A percentile compares a stretch with the other conserved stretches of the same genome.
Conservation (phyloP, 2,888 invertebrate species). For the Amphimallon solstitiale region DNA sequence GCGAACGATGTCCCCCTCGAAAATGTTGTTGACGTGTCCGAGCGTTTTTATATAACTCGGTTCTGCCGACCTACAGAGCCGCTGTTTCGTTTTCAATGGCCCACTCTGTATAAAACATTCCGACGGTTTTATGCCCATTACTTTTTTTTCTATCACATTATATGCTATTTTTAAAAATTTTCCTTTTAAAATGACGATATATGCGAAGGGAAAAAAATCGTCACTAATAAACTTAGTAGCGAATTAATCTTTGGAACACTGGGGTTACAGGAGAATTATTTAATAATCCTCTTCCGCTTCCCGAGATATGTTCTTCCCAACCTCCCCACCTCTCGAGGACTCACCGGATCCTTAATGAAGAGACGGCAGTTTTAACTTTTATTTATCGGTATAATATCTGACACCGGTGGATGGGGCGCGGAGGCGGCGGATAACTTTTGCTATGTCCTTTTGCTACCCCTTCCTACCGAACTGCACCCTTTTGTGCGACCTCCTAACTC, state of each 20-base stretch:
- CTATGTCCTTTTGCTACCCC: constrained; percentile 31
- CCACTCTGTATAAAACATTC: too few relatives aligned
- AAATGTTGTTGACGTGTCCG: too few relatives aligned
- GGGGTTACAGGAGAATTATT: constrained; percentile 19
- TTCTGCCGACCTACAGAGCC: too few relatives aligned
- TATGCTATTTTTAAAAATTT: too few relatives aligned
- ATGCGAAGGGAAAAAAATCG: too few relatives aligned
- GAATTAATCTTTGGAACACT: constrained; percentile 27
- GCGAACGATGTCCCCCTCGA: too few relatives aligned
- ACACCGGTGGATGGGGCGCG: constrained; percentile 19
- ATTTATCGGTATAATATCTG: constrained; percentile 50
- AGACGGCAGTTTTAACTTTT: constrained; percentile 41
- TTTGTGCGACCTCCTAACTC: background rate
- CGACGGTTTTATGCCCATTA: too few relatives aligned
- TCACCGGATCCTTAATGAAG: constrained; percentile 33
- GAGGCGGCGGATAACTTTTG: constrained; percentile 42
- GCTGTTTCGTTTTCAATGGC: too few relatives aligned
- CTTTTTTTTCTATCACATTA: too few relatives aligned
- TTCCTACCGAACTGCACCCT: constrained; percentile 39
- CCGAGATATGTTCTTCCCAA: too few relatives aligned
- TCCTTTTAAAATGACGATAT: too few relatives aligned
- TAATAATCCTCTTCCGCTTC: constrained; percentile 22
- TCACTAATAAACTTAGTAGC: constrained; percentile 20
- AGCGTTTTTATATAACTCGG: too few relatives aligned
- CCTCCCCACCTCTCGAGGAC: background rate